A percentile compares a stretch with the other conserved stretches of the same genome.
phyloP scores from a whole-genome alignment of 2,113 vertebrate genomes.

The Oreochromis tanganicae region DNA sequence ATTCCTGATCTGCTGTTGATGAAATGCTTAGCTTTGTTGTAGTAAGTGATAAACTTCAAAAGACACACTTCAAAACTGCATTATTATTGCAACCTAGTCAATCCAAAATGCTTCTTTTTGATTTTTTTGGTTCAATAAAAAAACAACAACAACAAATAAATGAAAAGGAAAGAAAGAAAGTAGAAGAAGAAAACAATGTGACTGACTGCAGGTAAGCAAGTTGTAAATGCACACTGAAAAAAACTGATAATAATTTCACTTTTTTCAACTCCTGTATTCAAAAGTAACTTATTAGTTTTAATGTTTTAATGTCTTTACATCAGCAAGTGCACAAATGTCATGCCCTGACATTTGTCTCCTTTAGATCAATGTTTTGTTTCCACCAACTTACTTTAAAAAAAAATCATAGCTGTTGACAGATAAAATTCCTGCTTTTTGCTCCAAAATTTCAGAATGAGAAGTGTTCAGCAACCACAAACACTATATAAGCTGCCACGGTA shows the following conservation, averaged over 20 bases:
- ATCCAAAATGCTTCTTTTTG: background rate
- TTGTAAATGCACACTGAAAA: background rate
- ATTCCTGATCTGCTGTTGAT: constrained; percentile 45
- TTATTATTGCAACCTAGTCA: background rate
- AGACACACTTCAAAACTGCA: background rate
- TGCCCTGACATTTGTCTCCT: background rate
- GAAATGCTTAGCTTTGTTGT: background rate
- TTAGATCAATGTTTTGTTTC: background rate
- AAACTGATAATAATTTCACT: background rate
- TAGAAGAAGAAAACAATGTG: background rate
- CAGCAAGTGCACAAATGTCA: background rate
- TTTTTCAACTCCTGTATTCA: background rate
- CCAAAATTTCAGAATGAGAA: background rate
- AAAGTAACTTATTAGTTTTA: background rate
- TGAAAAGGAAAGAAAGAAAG: background rate
- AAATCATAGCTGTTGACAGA: background rate
- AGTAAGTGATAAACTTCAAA: background rate
- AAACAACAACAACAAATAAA: background rate
- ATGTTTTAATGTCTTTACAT: background rate
- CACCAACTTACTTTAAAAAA: background rate
- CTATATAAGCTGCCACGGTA: background rate
- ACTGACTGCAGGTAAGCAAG: background rate
- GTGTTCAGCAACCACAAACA: background rate
- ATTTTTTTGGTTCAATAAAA: background rate
- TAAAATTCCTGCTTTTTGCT: background rate